Evolutionary conservation across 1,140 invertebrate species (phyloP).

Genomic region (Lepidurus arcticus): DNA sequence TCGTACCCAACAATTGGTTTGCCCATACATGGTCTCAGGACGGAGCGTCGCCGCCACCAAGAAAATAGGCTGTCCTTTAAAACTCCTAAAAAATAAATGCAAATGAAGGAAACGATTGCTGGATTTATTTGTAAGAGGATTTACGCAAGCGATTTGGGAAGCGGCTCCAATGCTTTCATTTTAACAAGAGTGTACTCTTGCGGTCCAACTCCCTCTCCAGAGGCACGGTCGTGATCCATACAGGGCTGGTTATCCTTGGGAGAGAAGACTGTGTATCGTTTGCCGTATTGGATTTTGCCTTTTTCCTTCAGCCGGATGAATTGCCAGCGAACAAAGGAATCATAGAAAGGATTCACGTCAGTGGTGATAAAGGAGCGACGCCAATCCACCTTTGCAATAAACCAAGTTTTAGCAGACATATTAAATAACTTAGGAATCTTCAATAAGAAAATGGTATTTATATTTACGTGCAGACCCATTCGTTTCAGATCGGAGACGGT

Average conservation of each 20-base stretch:
- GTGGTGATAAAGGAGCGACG: constrained; percentile 95
- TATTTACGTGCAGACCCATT: constrained; percentile 81
- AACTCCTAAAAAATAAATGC: constrained; percentile 46
- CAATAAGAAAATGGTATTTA: constrained; percentile 28
- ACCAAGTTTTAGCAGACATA: constrained; percentile 34
- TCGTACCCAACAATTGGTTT: constrained; percentile 97
- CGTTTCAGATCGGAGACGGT: constrained; percentile 77
- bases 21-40: constrained; percentile 99
- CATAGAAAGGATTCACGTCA: constrained; percentile 94
- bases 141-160: constrained; percentile 65
- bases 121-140: background rate
- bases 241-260: constrained; percentile 96
- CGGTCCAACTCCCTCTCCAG: constrained; percentile 94
- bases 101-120: background rate
- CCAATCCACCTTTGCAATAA: constrained; percentile 79
- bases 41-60: constrained; percentile 95
- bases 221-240: constrained; percentile 97
- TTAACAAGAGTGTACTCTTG: constrained; percentile 98
- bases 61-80: constrained; percentile 59
- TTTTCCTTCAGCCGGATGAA: constrained; percentile 79
- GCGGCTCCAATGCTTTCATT: constrained; percentile 72
- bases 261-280: constrained; percentile 95
- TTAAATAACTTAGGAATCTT: background rate
- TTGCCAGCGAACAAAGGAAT: constrained; percentile 97
- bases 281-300: constrained; percentile 93